Conservation (phyloP, 2,888 invertebrate genomes). For the Eupithecia abbreviata region DNA sequence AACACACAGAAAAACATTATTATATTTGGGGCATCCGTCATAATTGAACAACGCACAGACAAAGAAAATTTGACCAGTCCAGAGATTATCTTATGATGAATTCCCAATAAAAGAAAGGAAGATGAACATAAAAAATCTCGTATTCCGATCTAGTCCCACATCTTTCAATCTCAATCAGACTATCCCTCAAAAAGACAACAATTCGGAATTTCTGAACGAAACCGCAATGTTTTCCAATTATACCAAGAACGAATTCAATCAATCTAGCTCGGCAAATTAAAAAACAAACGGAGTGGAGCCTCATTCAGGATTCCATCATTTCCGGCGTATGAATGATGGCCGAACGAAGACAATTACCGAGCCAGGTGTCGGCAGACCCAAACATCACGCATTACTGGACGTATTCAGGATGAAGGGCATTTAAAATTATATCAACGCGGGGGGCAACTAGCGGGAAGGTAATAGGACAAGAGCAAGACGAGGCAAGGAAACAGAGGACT, state of each 20-base stretch:
- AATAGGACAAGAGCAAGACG: no score
- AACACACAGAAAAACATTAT: no score
- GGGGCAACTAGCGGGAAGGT: no score
- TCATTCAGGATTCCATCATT: constrained; percentile 42
- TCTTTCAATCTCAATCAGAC: constrained; percentile 16
- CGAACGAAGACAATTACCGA: constrained; percentile 42
- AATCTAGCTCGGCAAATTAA: constrained; percentile 36
- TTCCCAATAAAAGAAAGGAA: background rate
- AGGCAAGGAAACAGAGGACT: no score
- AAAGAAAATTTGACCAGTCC: background rate
- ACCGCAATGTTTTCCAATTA: constrained; percentile 36
- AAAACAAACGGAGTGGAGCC: constrained; percentile 36
- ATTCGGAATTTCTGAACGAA: background rate
- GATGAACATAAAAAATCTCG: background rate
- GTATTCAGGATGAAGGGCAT: constrained; percentile 22
- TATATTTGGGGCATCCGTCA: background rate
- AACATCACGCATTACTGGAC: constrained; percentile 31
- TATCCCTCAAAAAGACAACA: constrained; percentile 15
- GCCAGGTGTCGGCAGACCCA: constrained; percentile 40
- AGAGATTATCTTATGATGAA: background rate
- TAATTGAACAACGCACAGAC: background rate
- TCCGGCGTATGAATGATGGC: constrained; percentile 43
- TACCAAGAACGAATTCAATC: constrained; percentile 33
- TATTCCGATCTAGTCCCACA: background rate
- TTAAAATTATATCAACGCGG: background rate